Percentiles rank a stretch among this genome's conserved stretches.
phyloP scores from a whole-genome alignment of 2,797 vertebrate genomes.

The Silurus aristotelis region DNA sequence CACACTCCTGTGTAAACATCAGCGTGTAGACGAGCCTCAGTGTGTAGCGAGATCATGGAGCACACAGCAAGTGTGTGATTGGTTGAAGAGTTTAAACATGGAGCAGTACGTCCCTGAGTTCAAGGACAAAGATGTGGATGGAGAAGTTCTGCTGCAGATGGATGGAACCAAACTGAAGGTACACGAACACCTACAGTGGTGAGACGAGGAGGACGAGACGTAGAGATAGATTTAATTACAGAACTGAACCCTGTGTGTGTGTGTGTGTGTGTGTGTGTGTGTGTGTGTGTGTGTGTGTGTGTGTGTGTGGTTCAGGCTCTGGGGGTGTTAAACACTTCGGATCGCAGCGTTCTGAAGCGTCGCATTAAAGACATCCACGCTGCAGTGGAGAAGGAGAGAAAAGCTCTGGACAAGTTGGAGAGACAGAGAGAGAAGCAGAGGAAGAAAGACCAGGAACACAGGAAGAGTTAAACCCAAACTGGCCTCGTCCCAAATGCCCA shows the following conservation, averaged over 20 bases:
- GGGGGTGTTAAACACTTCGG: constrained; percentile 79
- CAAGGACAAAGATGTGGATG: constrained; percentile 75
- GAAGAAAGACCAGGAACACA: constrained; percentile 77
- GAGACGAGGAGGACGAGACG: background rate
- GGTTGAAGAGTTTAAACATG: constrained; percentile 84
- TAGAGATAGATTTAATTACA: background rate
- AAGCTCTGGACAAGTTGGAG: constrained; percentile 83
- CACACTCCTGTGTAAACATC: background rate
- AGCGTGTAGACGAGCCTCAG: constrained; percentile 81
- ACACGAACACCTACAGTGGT: background rate
- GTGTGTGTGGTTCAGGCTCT: constrained; percentile 68
- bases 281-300: background rate
- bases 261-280: too few species aligned
- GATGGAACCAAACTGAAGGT: constrained; percentile 85
- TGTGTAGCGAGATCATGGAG: constrained; percentile 78
- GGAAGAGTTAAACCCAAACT: constrained; percentile 67
- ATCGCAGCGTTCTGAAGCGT: constrained; percentile 81
- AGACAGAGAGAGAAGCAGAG: constrained; percentile 83
- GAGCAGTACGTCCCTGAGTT: constrained; percentile 81
- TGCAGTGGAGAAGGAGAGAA: constrained; percentile 79
- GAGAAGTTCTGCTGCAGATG: constrained; percentile 80
- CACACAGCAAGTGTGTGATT: constrained; percentile 85
- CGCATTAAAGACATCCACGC: constrained; percentile 81
- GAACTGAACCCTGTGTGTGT: too few species aligned
- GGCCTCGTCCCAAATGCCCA: background rate